These are phyloP conservation scores for Tethya wilhelma DNA, from an alignment of 37 sponge, comb jelly and placozoan species.

Conservation along the genomic window DNA sequence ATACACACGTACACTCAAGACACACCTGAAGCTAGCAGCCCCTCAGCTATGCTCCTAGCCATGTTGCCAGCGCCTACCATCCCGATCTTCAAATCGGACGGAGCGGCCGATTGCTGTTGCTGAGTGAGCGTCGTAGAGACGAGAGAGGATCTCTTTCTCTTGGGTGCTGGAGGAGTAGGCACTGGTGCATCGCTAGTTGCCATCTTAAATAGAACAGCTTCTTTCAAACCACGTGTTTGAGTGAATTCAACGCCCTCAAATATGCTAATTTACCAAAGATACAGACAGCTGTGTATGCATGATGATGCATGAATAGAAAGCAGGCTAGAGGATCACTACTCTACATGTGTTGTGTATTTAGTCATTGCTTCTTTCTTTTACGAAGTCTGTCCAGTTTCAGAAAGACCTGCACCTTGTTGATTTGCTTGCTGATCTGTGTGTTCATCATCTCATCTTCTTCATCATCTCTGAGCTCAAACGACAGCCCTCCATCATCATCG, in stretches of 20 bases:
- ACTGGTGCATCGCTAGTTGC: neutral
- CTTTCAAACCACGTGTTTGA: too few relatives aligned
- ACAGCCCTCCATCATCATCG: neutral
- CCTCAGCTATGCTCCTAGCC: slow-evolving; percentile 81
- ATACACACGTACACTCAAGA: neutral
- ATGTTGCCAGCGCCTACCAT: slow-evolving; percentile 93
- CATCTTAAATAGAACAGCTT: too few relatives aligned
- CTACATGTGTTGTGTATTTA: neutral
- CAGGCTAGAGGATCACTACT: too few relatives aligned
- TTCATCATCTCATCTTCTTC: slow-evolving; percentile 4
- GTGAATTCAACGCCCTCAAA: too few relatives aligned
- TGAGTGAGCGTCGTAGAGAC: neutral
- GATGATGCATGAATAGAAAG: too few relatives aligned
- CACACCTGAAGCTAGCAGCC: slow-evolving; percentile 76
- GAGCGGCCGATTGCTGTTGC: neutral
- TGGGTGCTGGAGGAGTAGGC: neutral
- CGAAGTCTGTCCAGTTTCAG: slow-evolving; percentile 64
- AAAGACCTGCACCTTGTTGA: slow-evolving; percentile 50
- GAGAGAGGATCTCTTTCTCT: slow-evolving; percentile 8
- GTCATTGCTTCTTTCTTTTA: slow-evolving; percentile 23
- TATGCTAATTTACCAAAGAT: too few relatives aligned
- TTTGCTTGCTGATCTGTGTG: slow-evolving; percentile 59
- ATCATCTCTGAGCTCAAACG: slow-evolving; percentile 26
- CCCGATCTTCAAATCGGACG: slow-evolving; percentile 54
- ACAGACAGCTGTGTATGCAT: too few relatives aligned